phyloP scores from a whole-genome alignment of 2,888 invertebrate species.

The Agonopterix heracliana region DNA sequence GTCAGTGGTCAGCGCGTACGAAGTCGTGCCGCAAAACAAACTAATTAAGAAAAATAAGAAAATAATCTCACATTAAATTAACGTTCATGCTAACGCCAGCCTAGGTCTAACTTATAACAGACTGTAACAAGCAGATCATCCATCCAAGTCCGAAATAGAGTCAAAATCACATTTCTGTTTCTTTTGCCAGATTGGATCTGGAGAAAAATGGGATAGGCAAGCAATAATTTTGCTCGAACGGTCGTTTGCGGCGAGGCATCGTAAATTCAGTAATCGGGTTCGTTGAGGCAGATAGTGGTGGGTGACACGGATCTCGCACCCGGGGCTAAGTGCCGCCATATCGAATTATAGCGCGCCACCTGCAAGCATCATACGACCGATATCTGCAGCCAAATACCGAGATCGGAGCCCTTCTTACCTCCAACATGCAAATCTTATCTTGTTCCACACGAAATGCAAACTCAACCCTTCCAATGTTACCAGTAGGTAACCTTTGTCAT shows the following conservation, averaged over 20 bases:
- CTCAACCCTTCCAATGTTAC: too few species aligned
- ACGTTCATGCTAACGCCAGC: too few species aligned
- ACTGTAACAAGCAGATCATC: not conserved
- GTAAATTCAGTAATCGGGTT: slow-evolving; percentile 35
- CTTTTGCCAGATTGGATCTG: too few species aligned
- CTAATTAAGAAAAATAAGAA: too few species aligned
- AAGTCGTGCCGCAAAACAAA: too few species aligned
- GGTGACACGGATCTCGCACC: slow-evolving; percentile 13
- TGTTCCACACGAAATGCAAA: not conserved
- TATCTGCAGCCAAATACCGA: slow-evolving; percentile 11
- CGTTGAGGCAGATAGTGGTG: slow-evolving; percentile 23
- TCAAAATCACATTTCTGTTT: slow-evolving; percentile 1
- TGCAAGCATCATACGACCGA: slow-evolving; percentile 21
- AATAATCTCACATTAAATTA: too few species aligned
- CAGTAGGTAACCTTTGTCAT: too few species aligned
- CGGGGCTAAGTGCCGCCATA: slow-evolving; percentile 31
- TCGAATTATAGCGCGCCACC: slow-evolving; percentile 39
- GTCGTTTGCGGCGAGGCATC: slow-evolving; percentile 27
- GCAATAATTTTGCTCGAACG: slow-evolving; percentile 20
- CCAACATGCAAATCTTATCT: slow-evolving; percentile 7
- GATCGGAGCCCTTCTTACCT: slow-evolving; percentile 1
- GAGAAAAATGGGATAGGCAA: slow-evolving; percentile 9
- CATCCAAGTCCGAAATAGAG: not conserved
- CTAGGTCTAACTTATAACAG: too few species aligned
- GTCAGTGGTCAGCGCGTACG: too few species aligned